Conservation (phyloP, 2,888 invertebrate species). For the Idaea biselata region DNA sequence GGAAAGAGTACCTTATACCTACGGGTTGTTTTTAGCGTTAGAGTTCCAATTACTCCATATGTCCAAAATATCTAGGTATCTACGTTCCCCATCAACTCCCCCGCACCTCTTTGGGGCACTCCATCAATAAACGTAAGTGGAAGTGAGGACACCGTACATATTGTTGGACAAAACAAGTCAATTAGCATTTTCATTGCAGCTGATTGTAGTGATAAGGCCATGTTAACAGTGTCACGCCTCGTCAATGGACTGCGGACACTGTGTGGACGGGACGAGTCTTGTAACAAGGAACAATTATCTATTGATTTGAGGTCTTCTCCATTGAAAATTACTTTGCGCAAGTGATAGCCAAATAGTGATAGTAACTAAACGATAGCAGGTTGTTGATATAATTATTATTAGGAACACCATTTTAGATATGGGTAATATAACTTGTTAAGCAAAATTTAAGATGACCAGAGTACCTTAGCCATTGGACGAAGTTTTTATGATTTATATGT, state of each 20-base stretch:
- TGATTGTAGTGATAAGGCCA: conserved; percentile 54
- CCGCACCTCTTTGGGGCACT: conserved; percentile 29
- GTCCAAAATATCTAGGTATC: neutral
- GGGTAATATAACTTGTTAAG: neutral
- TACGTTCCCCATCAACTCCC: neutral
- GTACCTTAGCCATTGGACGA: neutral
- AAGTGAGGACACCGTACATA: conserved; percentile 48
- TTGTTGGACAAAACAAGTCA: conserved; percentile 54
- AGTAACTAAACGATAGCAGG: neutral
- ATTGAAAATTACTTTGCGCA: neutral
- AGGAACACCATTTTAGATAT: neutral
- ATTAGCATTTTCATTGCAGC: conserved; percentile 63
- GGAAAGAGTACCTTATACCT: no score
- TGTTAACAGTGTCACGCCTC: conserved; percentile 58
- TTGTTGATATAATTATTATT: neutral
- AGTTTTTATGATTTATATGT: neutral
- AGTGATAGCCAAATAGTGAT: neutral
- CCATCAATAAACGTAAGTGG: conserved; percentile 35
- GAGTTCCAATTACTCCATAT: neutral
- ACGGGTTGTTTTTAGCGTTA: no score
- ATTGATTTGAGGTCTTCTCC: neutral
- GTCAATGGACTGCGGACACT: conserved; percentile 36
- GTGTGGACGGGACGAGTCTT: conserved; percentile 11
- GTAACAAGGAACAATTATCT: conserved; percentile 16
- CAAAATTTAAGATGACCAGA: neutral